Base-by-base conservation (phyloP, 2,113 vertebrate species). In the Pygoscelis antarcticus region DNA sequence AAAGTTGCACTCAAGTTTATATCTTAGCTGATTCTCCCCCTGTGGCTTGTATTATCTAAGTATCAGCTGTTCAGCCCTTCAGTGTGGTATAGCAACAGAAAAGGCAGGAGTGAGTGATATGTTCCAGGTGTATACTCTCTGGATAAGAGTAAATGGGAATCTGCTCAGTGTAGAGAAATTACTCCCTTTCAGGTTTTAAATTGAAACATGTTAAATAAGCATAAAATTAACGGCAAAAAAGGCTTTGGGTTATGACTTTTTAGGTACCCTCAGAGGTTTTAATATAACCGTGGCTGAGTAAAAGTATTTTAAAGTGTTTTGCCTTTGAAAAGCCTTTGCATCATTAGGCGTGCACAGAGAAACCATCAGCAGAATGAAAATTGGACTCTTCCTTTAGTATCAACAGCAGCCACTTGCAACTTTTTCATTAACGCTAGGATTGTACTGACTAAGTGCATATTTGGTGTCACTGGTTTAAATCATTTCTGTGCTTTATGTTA, bases 391-490 rank as follows among this genome's bases (percentile, higher is more conserved):
- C 36, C 46, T 61, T 60, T 34, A 75, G 7, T 74, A 55, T 60
- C 30, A 60, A 78, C 23, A 87, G 46, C 78, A 83, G 38, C 10
- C 52, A 76, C 34, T 82, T 91, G 44, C 9, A 79, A n/a, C 52
- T 46, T 72, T 78, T 84, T 79, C 57, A 46, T 86, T 83, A 72
- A 40, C 11, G 5, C 13, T 65, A 54, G 40, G 15, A 54, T 84
- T 87, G 16, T 61, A 69, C 52, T 89, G 83, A 84, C 47, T 93
- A 61, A 87, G 44, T 71, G 44, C 29, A 79, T 87, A 12, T 10
- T 89, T 95, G 17, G 2, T 72, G 69, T 84, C 52, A n/a, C 57
- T 94, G 86, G 27, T 79, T 96, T 95, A 89, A 89, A 89, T 89
- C 57, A 84, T 10, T 52, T 42, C 36, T 69, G 20, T 62, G 34